These are phyloP conservation scores for Tiliacea citrago DNA, from an alignment of 2,888 invertebrate genomes.

Conservation along the genomic window DNA sequence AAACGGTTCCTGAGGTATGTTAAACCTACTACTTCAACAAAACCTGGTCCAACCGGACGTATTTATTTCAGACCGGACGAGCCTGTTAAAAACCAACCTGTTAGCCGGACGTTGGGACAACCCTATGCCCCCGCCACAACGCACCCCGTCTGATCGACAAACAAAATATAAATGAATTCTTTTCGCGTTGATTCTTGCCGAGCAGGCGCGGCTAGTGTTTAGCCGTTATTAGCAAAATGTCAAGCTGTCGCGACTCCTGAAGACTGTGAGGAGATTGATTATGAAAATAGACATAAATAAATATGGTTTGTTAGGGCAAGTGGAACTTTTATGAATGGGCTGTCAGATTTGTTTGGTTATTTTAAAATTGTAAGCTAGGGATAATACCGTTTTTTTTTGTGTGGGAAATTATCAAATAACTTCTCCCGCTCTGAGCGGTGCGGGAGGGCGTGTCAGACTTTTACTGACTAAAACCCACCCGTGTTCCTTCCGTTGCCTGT, in stretches of 20 bases:
- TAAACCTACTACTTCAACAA: neutral
- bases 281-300: slow-evolving; percentile 62
- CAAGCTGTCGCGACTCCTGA: slow-evolving; percentile 72
- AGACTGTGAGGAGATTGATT: slow-evolving; percentile 73
- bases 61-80: slow-evolving; percentile 23
- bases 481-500: too few relatives aligned
- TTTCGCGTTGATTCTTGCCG: slow-evolving; percentile 27
- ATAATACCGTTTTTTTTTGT: too few relatives aligned
- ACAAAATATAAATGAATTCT: slow-evolving; percentile 53
- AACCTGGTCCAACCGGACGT: slow-evolving; percentile 9
- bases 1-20: neutral
- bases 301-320: slow-evolving; percentile 39
- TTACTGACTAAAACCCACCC: too few relatives aligned
- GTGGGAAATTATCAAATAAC: too few relatives aligned
- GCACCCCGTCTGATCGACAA: slow-evolving; percentile 15
- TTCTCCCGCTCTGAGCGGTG: too few relatives aligned
- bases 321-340: slow-evolving; percentile 40
- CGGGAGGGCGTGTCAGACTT: too few relatives aligned
- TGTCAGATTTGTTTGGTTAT: slow-evolving; percentile 34
- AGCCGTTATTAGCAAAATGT: slow-evolving; percentile 75
- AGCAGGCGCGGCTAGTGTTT: slow-evolving; percentile 45
- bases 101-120: slow-evolving; percentile 33
- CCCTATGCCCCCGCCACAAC: slow-evolving; percentile 32
- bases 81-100: slow-evolving; percentile 26
- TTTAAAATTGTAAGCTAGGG: slow-evolving; percentile 6